Evolutionary conservation across 2,113 vertebrate genomes (phyloP), one percentile per base, ranked within the genome.

Genomic region (Notechis scutatus): DNA sequence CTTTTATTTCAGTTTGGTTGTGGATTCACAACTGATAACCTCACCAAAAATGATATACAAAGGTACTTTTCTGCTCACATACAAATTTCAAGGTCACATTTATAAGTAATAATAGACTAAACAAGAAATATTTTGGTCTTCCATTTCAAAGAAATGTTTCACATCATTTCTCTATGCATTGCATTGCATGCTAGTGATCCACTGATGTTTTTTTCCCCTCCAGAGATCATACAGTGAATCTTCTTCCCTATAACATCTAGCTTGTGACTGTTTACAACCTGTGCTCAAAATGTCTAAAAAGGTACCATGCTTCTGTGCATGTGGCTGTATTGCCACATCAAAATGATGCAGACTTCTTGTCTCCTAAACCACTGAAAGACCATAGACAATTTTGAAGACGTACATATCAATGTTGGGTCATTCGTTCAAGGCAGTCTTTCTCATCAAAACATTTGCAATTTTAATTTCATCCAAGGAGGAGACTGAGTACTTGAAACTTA

Each of bases 401-500:
- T 4, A 91, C 47, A 10, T 88, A 14, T 86, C 91, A 57, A 23
- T 86, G 54, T 90, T 89, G 26, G 18, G 20, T 92, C 92, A 81
- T 50, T 94, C 50, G 56, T 74, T 96, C 81, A 88, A n/a, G 0
- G 0, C 7, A 92, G 74, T 88, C 85, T 94, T 94, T 92, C 85
- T 64, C 95, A 88, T 56, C 15, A 45, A 88, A 61, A 1, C 56
- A 92, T 91, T 93, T 93, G 92, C 85, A 92, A 92, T 93, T 95
- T 93, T 52, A 85, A 91, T 55, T 94, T 92, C 26, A 42, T 85
- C 94, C 64, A 91, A 86, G 90, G 93, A 95, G 89, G 59, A 92
- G 90, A 91, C 94, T 88, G 50, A 89, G 50, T 89, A 94, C 90
- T 50, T 94, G 89, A 42, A 95, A 95, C 87, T 61, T 85, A 81